These are phyloP conservation scores for Tadarida brasiliensis DNA, from an alignment of 2,797 vertebrate genomes.

Conservation along the genomic window DNA sequence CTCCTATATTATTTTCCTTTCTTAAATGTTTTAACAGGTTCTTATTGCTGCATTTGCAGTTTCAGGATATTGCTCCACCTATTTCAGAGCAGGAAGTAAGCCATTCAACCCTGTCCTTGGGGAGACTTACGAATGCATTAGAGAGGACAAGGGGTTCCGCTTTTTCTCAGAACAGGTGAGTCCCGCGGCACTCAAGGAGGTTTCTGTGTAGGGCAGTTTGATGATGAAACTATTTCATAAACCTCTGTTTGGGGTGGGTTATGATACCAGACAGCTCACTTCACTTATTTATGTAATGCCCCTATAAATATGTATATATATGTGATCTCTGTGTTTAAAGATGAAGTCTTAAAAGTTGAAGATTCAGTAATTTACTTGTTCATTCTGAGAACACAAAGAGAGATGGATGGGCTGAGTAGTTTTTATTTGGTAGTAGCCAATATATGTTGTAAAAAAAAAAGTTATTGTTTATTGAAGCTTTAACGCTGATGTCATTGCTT, in stretches of 20 bases:
- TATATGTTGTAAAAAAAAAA: background rate
- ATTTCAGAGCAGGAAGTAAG: conserved; percentile 99
- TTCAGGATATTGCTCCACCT: conserved; percentile 98
- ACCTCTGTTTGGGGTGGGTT: background rate
- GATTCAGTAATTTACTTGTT: background rate
- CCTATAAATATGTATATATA: background rate
- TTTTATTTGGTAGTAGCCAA: conserved; percentile 44
- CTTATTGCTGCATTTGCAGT: conserved; percentile 98
- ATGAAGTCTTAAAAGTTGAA: background rate
- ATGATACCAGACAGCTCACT: background rate
- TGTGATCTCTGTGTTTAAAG: background rate
- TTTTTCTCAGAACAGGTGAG: conserved; percentile 99
- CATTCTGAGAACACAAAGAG: background rate
- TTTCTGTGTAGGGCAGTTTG: background rate
- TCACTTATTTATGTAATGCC: background rate
- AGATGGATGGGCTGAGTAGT: conserved; percentile 40
- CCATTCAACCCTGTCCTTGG: conserved; percentile 99
- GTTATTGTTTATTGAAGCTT: background rate
- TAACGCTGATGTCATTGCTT: conserved; percentile 11
- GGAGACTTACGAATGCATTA: conserved; percentile 98
- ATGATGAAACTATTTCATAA: background rate
- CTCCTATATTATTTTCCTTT: conserved; percentile 77
- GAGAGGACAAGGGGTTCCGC: conserved; percentile 99
- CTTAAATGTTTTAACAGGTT: conserved; percentile 89
- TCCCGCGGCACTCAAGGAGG: background rate